Conservation (phyloP, 2,113 vertebrate species). For the Bothrops jararaca region DNA sequence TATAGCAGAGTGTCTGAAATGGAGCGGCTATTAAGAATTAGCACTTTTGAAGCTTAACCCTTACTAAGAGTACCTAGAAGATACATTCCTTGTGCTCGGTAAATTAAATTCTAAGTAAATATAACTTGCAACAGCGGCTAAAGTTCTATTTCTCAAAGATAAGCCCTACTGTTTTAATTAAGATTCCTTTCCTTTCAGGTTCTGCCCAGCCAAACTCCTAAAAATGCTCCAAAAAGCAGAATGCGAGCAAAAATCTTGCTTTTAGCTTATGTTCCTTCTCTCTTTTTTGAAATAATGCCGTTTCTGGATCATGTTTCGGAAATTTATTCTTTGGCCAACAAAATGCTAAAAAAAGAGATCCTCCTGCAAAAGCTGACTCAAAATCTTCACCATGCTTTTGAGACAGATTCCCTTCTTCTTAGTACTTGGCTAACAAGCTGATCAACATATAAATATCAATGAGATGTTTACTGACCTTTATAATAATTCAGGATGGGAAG, state of each 20-base stretch:
- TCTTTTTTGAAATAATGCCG: neutral
- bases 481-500: neutral
- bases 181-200: neutral
- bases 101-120: neutral
- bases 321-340: neutral
- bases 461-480: constrained; percentile 22
- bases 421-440: neutral
- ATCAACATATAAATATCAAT: neutral
- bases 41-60: neutral
- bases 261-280: neutral
- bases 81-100: neutral
- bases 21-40: neutral
- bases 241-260: neutral
- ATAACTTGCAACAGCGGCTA: neutral
- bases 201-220: neutral
- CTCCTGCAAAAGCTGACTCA: neutral
- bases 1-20: neutral
- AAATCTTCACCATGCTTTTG: neutral
- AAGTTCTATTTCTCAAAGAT: neutral
- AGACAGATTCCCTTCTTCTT: neutral
- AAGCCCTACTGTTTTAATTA: neutral
- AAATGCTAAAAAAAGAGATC: neutral
- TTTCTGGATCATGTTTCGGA: fast-evolving
- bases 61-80: neutral
- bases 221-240: neutral